phyloP scores from a whole-genome alignment of 2,797 vertebrate genomes.

The Argentina silus region DNA sequence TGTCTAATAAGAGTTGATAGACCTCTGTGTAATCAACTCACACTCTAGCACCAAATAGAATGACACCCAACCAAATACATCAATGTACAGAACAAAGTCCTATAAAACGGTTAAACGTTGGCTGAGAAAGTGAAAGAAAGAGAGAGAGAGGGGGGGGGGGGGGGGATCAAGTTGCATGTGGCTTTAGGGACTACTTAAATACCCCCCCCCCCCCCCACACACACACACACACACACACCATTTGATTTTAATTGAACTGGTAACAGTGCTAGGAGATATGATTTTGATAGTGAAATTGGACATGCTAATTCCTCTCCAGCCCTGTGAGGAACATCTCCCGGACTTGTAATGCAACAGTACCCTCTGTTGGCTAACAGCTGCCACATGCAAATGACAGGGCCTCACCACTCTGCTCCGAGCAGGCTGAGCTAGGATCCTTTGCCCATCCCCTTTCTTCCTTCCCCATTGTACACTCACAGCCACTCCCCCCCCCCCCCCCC shows the following conservation, averaged over 20 bases:
- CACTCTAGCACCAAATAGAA: background rate
- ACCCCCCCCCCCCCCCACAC: too few relatives aligned
- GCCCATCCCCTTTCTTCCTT: too few relatives aligned
- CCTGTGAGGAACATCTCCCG: slow-evolving; percentile 21
- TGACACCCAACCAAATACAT: too few relatives aligned
- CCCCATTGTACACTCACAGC: background rate
- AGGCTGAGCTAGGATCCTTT: background rate
- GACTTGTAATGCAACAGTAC: slow-evolving; percentile 77
- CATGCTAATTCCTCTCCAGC: slow-evolving; percentile 23
- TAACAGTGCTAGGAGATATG: slow-evolving; percentile 1
- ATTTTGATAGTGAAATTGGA: slow-evolving; percentile 9
- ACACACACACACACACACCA: too few relatives aligned
- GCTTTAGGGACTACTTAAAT: slow-evolving; percentile 1
- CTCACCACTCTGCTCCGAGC: background rate
- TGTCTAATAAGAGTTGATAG: background rate
- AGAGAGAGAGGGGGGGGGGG: background rate
- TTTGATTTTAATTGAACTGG: background rate
- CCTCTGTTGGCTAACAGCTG: slow-evolving; percentile 73
- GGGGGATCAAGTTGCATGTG: background rate
- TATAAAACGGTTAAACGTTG: slow-evolving; percentile 1
- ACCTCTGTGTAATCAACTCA: background rate
- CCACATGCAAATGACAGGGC: slow-evolving; percentile 48
- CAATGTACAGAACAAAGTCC: too few relatives aligned
- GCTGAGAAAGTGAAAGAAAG: background rate
- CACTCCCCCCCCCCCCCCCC: background rate